Evolutionary conservation across 2,888 invertebrate genomes (phyloP).

Genomic region (Lithophane socia): DNA sequence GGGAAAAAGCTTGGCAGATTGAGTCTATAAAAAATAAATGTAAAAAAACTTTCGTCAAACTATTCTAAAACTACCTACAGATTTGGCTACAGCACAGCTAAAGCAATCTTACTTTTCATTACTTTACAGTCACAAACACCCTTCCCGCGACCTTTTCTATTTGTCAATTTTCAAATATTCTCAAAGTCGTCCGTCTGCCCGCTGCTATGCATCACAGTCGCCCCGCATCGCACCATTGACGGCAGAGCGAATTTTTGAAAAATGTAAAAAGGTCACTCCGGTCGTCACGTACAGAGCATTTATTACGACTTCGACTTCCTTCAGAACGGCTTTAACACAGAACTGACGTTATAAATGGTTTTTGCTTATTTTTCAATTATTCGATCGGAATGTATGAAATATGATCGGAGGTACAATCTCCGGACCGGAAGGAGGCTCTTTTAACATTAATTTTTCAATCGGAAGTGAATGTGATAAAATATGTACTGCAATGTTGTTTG

Average conservation of each 20-base stretch:
- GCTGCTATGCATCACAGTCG: conserved; percentile 71
- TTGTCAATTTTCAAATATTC: conserved; percentile 46
- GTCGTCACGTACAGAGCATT: conserved; percentile 86
- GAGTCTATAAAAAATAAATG: no score
- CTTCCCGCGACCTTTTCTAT: conserved; percentile 7
- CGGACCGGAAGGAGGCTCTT: conserved; percentile 41
- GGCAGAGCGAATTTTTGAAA: conserved; percentile 88
- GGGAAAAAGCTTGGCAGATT: no score
- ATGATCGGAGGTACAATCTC: conserved; percentile 51
- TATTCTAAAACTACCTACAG: background rate
- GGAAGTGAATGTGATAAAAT: conserved; percentile 44
- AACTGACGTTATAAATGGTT: conserved; percentile 78
- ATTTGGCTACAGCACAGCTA: background rate
- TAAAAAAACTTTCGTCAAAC: no score
- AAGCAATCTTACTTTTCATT: conserved; percentile 13
- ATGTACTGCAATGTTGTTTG: conserved; percentile 34
- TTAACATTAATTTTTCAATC: conserved; percentile 49
- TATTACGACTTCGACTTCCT: conserved; percentile 83
- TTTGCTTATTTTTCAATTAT: conserved; percentile 78
- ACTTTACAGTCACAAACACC: conserved; percentile 1
- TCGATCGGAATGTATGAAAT: conserved; percentile 65
- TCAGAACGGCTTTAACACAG: conserved; percentile 71
- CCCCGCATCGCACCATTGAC: conserved; percentile 76
- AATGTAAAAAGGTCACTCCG: conserved; percentile 88
- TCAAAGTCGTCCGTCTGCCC: conserved; percentile 69